These are phyloP conservation scores for Eumerus sabulonum DNA, from an alignment of 2,888 invertebrate species.

Conservation along the genomic window DNA sequence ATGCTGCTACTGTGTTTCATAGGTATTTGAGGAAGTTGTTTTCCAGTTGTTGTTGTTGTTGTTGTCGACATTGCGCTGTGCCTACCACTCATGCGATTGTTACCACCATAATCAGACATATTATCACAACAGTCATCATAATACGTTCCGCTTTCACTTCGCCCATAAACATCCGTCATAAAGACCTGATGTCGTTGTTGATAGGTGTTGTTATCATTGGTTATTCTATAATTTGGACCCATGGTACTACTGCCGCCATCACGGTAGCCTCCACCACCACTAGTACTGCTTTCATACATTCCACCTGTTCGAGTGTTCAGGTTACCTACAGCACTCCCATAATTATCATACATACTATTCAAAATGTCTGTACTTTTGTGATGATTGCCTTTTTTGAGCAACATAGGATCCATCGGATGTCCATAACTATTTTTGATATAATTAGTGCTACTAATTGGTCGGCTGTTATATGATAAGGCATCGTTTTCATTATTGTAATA, in stretches of 20 bases:
- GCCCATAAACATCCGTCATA: constrained; percentile 19
- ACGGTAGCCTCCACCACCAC: constrained; percentile 22
- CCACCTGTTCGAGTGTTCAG: constrained; percentile 17
- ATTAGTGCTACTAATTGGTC: constrained; percentile 81
- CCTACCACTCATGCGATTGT: constrained; percentile 53
- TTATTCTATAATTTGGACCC: constrained; percentile 2
- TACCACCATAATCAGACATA: constrained; percentile 77
- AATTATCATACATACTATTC: constrained; percentile 69
- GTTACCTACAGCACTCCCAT: constrained; percentile 58
- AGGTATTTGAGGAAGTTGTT: constrained; percentile 73
- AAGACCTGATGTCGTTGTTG: constrained; percentile 36
- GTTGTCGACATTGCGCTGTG: constrained; percentile 63
- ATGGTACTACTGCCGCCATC: constrained; percentile 18
- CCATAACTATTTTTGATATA: constrained; percentile 70
- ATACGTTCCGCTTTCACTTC: constrained; percentile 12
- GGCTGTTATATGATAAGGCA: constrained; percentile 89
- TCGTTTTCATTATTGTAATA: constrained; percentile 80
- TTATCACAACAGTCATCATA: constrained; percentile 63
- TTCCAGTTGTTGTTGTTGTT: constrained; percentile 53
- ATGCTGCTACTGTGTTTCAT: constrained; percentile 73
- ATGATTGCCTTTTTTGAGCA: constrained; percentile 37
- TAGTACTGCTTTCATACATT: constrained; percentile 19
- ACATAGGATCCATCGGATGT: constrained; percentile 62
- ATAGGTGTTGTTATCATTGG: constrained; percentile 59
- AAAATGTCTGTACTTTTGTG: constrained; percentile 66